These are phyloP conservation scores for Astreopora myriophthalma DNA, from an alignment of 64 coral and sea anemone species.

Conservation along the genomic window DNA sequence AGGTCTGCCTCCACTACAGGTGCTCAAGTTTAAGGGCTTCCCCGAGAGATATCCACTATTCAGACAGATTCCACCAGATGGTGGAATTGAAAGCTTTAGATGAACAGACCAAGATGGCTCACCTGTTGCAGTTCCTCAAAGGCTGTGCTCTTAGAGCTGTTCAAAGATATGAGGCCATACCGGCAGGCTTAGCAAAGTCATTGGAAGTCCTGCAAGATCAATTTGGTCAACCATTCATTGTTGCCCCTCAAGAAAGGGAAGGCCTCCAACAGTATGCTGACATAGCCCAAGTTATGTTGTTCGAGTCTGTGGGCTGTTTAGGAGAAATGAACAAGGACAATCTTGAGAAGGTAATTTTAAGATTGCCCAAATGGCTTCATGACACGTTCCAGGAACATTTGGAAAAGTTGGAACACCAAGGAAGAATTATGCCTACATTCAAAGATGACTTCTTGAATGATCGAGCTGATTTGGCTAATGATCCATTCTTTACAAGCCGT, in stretches of 20 bases:
- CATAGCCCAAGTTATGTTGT: constrained; percentile 11
- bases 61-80: constrained; percentile 25
- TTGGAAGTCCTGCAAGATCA: constrained; percentile 11
- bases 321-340: constrained; percentile 56
- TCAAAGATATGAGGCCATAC: constrained; percentile 28
- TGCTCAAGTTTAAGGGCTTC: constrained; percentile 14
- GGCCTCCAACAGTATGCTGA: constrained; percentile 13
- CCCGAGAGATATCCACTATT: not conserved
- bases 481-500: not conserved
- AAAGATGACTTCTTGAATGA: not conserved
- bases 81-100: not conserved
- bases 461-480: not conserved
- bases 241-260: constrained; percentile 23
- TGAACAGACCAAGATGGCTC: constrained; percentile 16
- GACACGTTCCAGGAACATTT: constrained; percentile 20
- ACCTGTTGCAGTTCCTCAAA: constrained; percentile 32
- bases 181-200: constrained; percentile 1
- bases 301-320: constrained; percentile 7
- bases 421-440: not conserved
- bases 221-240: constrained; percentile 18
- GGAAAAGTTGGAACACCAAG: not conserved
- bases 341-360: constrained; percentile 27
- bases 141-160: constrained; percentile 14
- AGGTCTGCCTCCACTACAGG: not conserved
- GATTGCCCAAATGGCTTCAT: constrained; percentile 19